Evolutionary conservation across 2,888 invertebrate genomes (phyloP).

Genomic region (Ochropleura leucogaster): DNA sequence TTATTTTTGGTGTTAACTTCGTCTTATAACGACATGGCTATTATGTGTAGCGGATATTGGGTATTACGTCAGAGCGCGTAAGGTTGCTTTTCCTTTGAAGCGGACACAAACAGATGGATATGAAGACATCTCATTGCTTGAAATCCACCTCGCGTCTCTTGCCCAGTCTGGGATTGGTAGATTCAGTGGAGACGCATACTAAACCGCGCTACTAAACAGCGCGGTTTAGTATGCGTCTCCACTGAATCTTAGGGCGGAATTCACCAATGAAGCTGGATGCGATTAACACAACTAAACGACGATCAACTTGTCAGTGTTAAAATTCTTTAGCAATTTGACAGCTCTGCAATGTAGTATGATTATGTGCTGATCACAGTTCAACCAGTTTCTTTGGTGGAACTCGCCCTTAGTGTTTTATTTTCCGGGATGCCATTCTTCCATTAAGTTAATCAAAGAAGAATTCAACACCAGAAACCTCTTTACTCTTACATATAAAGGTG

Average conservation of each 20-base stretch:
- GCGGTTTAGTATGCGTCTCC: too few species aligned
- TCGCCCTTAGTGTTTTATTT: not conserved
- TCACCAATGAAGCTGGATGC: not conserved
- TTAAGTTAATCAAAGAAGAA: not conserved
- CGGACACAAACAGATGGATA: not conserved
- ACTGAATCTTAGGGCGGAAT: not conserved
- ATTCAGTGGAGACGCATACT: not conserved
- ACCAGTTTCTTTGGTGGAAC: not conserved
- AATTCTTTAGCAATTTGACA: not conserved
- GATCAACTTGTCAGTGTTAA: not conserved
- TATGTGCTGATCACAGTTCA: not conserved
- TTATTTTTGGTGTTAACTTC: slow-evolving; percentile 24
- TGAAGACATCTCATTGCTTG: not conserved
- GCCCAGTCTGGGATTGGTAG: not conserved
- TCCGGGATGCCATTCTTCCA: not conserved
- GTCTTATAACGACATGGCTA: not conserved
- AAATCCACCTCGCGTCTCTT: not conserved
- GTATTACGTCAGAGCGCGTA: not conserved
- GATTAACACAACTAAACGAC: not conserved
- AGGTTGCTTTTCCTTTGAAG: not conserved
- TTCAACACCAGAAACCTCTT: slow-evolving; percentile 23
- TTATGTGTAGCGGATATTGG: not conserved
- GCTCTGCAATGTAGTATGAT: not conserved
- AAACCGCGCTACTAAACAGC: too few species aligned
- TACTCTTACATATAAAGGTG: slow-evolving; percentile 22